phyloP scores from a whole-genome alignment of 2,888 invertebrate species.

The Oeneis ivallda region DNA sequence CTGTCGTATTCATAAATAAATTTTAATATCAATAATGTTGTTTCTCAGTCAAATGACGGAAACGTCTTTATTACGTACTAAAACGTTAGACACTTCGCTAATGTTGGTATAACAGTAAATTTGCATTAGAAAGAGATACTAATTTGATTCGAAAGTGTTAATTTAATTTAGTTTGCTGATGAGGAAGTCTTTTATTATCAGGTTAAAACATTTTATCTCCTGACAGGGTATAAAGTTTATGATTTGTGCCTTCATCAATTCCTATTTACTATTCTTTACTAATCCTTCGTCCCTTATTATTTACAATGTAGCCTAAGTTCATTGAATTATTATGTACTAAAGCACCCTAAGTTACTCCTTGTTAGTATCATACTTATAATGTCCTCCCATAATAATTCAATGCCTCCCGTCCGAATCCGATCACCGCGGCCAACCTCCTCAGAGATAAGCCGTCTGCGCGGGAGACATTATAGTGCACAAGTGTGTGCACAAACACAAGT shows the following conservation, averaged over 20 bases:
- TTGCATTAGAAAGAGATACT: conserved; percentile 21
- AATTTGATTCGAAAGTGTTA: conserved; percentile 18
- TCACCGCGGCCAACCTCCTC: no score
- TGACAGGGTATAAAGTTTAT: neutral
- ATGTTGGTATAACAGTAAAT: conserved; percentile 27
- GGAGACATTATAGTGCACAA: no score
- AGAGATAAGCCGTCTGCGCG: no score
- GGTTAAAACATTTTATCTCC: conserved; percentile 1
- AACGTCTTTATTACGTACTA: conserved; percentile 44
- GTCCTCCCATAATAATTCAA: no score
- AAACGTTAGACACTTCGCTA: conserved; percentile 22
- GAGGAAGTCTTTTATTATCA: conserved; percentile 8
- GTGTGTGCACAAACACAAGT: no score
- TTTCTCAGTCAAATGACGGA: conserved; percentile 40
- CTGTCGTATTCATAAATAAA: conserved; percentile 63
- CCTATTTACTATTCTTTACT: no score
- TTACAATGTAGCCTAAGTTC: no score
- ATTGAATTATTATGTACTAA: no score
- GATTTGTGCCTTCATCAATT: neutral
- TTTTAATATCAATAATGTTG: conserved; percentile 46
- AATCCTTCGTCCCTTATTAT: no score
- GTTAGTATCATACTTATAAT: no score
- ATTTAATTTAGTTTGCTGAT: conserved; percentile 12
- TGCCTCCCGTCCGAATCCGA: no score
- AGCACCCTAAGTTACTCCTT: no score